Conservation (phyloP, 2,113 vertebrate genomes). For the Pteruthius melanotis region DNA sequence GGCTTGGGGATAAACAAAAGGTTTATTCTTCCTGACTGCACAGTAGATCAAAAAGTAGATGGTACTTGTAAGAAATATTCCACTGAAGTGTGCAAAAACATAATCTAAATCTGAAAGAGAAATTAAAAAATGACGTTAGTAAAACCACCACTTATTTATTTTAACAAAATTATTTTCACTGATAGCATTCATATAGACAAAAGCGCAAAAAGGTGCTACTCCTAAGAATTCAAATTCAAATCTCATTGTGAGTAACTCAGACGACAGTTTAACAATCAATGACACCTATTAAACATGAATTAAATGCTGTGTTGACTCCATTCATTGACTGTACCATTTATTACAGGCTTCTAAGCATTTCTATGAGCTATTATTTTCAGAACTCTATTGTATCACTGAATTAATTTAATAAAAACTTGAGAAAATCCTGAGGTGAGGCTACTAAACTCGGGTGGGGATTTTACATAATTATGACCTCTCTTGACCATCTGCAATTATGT, state of each 20-base stretch:
- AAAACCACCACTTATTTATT: neutral
- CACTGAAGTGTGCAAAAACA: conserved; percentile 83
- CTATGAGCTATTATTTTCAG: neutral
- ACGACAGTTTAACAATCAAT: neutral
- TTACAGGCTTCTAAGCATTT: neutral
- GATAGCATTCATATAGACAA: neutral
- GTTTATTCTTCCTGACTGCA: conserved; percentile 79
- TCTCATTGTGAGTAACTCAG: neutral
- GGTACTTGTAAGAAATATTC: conserved; percentile 85
- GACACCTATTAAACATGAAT: neutral
- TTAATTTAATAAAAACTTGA: neutral
- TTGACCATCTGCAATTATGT: neutral
- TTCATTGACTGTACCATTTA: too few relatives aligned
- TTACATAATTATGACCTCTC: neutral
- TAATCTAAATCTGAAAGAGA: conserved; percentile 87
- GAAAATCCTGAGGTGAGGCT: neutral
- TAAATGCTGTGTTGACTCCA: neutral
- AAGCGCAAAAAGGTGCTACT: accelerated
- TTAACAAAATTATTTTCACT: neutral
- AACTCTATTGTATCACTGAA: neutral
- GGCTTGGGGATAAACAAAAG: conserved; percentile 79
- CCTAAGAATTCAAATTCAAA: neutral
- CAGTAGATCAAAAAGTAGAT: conserved; percentile 88
- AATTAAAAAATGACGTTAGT: neutral
- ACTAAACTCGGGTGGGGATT: neutral